phyloP scores from a whole-genome alignment of 1,140 invertebrate species.

The Drosophila virilis region DNA sequence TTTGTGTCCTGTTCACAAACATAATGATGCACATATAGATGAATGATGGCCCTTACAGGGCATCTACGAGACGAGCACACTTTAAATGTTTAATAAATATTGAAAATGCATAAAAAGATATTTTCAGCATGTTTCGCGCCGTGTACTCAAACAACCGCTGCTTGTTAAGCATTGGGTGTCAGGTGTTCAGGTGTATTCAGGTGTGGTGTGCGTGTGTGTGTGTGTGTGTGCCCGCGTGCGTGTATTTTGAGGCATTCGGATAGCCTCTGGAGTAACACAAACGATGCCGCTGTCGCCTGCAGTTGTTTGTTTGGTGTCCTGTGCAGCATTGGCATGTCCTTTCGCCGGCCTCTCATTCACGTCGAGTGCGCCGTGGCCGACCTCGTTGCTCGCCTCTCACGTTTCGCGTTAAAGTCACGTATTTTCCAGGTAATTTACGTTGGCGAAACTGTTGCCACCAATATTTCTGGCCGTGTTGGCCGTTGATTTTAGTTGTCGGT shows the following conservation, averaged over 20 bases:
- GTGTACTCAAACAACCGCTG: constrained; percentile 19
- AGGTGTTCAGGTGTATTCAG: constrained; percentile 14
- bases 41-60: too few species aligned
- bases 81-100: too few species aligned
- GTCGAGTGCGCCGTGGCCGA: constrained; percentile 26
- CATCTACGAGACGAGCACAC: too few species aligned
- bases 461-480: constrained; percentile 73
- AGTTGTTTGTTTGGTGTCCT: constrained; percentile 51
- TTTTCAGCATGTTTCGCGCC: neutral
- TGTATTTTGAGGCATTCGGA: constrained; percentile 20
- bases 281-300: constrained; percentile 39
- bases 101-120: too few species aligned
- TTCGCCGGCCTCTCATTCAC: constrained; percentile 49
- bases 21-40: too few species aligned
- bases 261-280: constrained; percentile 13
- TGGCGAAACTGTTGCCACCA: constrained; percentile 80
- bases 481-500: constrained; percentile 60
- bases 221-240: neutral
- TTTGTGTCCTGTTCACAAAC: too few species aligned
- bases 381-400: constrained; percentile 51
- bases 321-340: constrained; percentile 36
- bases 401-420: constrained; percentile 76
- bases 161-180: neutral
- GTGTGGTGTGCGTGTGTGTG: constrained; percentile 12
- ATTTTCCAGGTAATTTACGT: constrained; percentile 83